Base-by-base conservation (phyloP, 2,113 vertebrate genomes). In the Carassius auratus region DNA sequence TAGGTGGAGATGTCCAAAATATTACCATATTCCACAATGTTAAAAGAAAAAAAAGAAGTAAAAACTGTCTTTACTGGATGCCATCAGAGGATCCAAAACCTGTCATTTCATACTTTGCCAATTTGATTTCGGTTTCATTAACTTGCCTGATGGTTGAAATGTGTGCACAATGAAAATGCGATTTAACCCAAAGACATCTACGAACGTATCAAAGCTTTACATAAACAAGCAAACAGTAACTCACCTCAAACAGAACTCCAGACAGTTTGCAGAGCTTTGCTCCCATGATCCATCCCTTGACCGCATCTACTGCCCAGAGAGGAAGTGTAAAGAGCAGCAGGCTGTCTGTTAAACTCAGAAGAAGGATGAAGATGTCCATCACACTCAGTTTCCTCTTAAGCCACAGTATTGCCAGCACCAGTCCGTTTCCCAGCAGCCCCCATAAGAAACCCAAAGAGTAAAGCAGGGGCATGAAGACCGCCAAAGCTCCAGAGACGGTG, bases 251-350 rank as follows among this genome's bases (percentile, higher is more conserved):
- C 68, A 96, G 76, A 19, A 94, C 91, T 13, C 96, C 95, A 0
- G 89, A 82, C 66, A 97, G 87, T 88, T 96, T 97, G 90, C 97
- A 98, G 3, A 95, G 81, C 4, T 74, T 88, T 0, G 89, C 88
- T 5, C 95, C 93, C 4, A 96, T 96, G 19, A 90, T 89, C 97
- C 96, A 97, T 55, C 90, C 92, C 0, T 66, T 5, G 1, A 75
- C 81, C 0, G 94, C 91, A 8, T 96, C 93, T 7, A 90, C 92
- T 0, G 94, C 94, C 96, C 95, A 95, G 75, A 97, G 87, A 0
- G 96, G 96, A 38, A 97, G 89, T 0, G 95, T 96, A 15, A 94
- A 0, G 79, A 97, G 93, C 48, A 98, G 93, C 15, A 97, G 90
- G 1, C 91, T 2, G 4, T 98, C 96, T 0, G 93, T 91, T 0